These are phyloP conservation scores for Penaeus chinensis DNA, from an alignment of 1,140 invertebrate genomes.

Conservation along the genomic window DNA sequence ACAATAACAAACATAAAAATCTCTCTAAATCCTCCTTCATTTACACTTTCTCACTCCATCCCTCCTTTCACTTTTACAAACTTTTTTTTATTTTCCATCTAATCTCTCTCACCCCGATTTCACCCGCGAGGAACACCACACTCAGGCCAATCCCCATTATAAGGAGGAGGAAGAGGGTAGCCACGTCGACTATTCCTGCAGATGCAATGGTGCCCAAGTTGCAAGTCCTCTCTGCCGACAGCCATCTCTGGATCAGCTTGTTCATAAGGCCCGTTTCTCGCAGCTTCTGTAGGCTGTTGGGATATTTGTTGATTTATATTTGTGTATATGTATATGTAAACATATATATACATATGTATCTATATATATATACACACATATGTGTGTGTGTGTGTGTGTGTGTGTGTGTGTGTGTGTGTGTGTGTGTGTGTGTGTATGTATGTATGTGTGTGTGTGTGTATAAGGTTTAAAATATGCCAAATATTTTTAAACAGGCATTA, in stretches of 20 bases:
- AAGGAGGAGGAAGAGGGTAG: constrained; percentile 15
- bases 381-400: no score
- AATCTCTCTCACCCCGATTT: neutral
- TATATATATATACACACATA: no score
- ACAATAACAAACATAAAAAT: no score
- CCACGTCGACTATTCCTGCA: constrained; percentile 31
- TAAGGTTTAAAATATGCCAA: no score
- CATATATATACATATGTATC: neutral
- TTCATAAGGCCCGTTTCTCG: constrained; percentile 33
- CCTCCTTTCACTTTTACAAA: no score
- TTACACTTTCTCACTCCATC: no score
- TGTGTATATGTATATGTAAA: neutral
- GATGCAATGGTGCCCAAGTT: neutral
- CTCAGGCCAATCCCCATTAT: constrained; percentile 6
- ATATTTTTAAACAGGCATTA: no score
- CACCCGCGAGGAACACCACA: neutral
- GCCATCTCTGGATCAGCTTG: constrained; percentile 43
- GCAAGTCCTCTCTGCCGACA: neutral
- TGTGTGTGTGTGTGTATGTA: no score
- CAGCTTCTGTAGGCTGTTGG: constrained; percentile 31
- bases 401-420: no score
- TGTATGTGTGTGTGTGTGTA: no score
- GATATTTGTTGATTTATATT: no score
- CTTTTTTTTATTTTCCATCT: neutral
- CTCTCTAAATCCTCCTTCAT: no score